Base-by-base conservation (phyloP, 2,113 vertebrate genomes). In the Furnarius figulus region DNA sequence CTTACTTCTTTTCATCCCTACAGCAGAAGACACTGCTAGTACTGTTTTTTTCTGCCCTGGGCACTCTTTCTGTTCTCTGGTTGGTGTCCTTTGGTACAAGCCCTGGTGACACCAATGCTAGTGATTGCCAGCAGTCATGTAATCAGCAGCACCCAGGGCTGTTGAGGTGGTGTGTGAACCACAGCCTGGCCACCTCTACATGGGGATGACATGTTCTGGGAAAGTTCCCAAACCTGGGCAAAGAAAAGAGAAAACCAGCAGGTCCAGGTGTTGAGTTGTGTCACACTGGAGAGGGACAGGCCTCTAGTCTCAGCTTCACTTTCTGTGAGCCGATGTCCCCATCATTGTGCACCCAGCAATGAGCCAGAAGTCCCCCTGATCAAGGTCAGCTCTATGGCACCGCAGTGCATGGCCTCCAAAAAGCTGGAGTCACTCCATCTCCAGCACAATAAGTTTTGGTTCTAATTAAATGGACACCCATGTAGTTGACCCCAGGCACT, bases 381-480 rank as follows among this genome's bases (percentile, higher is more conserved):
- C 0, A 1, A 37, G 33, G 27, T 66, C 91, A 70, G 62, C 66
- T 39, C 8, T 9, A 44, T 0, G 0, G 9, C 71, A 44, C 74
- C 44, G 63, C 70, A 56, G 37, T 6, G 75, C 6, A 1, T 42
- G 82, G 75, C 71, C 59, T 77, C 55, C 61, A 46, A 18, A 71
- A 61, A 12, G 24, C 19, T 76, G 71, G 52, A 73, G 55, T 55
- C 66, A 35, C 28, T 28, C 65, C 0, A 0, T 42, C 71, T 85
- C 46, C 53, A 40, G 10, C 0, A 2, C 9, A 13, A 24, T 37
- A 53, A 59, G 55, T 31, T 76, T 83, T 91, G 90, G 79, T 79
- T 86, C 65, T 86, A 73, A 86, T 91, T 90, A 86, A 84, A 49
- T 1, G 8, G 55, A 63, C 17, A 3, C 31, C 62, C 50, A 12